These are phyloP conservation scores for Plodia interpunctella DNA, from an alignment of 1,140 invertebrate genomes.

Conservation along the genomic window DNA sequence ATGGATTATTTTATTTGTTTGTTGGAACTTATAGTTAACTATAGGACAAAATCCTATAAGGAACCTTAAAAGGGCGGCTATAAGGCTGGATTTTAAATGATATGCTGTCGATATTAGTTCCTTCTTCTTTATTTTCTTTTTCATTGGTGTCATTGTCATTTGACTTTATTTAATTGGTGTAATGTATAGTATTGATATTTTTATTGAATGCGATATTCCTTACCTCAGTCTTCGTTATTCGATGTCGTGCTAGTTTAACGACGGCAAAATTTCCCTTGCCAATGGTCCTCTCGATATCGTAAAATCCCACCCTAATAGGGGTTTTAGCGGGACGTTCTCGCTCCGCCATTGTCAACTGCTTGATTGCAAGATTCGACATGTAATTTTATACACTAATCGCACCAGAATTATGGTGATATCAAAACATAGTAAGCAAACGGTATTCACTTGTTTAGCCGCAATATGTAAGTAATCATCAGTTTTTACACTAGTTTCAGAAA, in stretches of 20 bases:
- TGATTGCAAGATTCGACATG: slow-evolving; percentile 49
- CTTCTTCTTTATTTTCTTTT: too few species aligned
- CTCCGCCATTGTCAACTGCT: slow-evolving; percentile 76
- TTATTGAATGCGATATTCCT: slow-evolving; percentile 16
- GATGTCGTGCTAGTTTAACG: slow-evolving; percentile 97
- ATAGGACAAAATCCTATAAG: too few species aligned
- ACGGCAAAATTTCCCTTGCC: slow-evolving; percentile 99
- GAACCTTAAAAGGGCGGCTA: too few species aligned
- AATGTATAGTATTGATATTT: not conserved
- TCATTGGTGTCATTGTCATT: too few species aligned
- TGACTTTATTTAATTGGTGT: too few species aligned
- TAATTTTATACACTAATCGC: slow-evolving; percentile 43
- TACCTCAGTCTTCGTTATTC: slow-evolving; percentile 99
- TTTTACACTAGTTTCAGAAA: not conserved
- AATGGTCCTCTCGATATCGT: slow-evolving; percentile 97
- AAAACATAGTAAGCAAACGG: slow-evolving; percentile 34
- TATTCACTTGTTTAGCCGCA: slow-evolving; percentile 12
- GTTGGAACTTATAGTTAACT: too few species aligned
- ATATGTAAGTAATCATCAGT: slow-evolving; percentile 9
- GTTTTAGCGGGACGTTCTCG: slow-evolving; percentile 81
- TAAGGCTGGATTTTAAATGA: too few species aligned
- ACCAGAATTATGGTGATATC: slow-evolving; percentile 24
- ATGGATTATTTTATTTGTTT: too few species aligned
- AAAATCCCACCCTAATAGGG: slow-evolving; percentile 95
- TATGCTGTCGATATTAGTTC: too few species aligned